Conservation (phyloP, 2,888 invertebrate species). For the Melanostoma scalare region DNA sequence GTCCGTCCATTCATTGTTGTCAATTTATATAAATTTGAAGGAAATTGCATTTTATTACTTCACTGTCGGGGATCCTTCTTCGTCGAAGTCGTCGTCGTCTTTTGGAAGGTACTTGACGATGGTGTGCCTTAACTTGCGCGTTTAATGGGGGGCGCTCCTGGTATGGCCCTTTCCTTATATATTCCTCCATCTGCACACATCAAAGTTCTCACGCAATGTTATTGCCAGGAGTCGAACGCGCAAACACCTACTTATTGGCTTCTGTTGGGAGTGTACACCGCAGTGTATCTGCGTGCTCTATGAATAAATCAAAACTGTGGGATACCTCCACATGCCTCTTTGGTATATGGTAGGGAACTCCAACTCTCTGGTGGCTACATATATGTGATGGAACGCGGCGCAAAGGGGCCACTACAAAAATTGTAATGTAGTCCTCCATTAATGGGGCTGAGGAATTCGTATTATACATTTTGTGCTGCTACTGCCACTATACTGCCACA, state of each 20-base stretch:
- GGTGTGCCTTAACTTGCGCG: constrained; percentile 16
- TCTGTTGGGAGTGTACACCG: constrained; percentile 41
- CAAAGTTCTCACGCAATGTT: constrained; percentile 62
- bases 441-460: constrained; percentile 68
- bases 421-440: constrained; percentile 69
- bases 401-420: constrained; percentile 1
- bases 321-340: constrained; percentile 29
- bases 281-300: constrained; percentile 66
- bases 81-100: neutral
- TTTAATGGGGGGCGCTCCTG: constrained; percentile 40
- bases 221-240: constrained; percentile 44
- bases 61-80: constrained; percentile 61
- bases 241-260: constrained; percentile 70
- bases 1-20: constrained; percentile 74
- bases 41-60: constrained; percentile 73
- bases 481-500: constrained; percentile 20
- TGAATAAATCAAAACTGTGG: constrained; percentile 71
- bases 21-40: constrained; percentile 79
- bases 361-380: neutral
- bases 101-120: too few species aligned
- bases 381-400: too few species aligned
- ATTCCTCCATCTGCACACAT: constrained; percentile 22
- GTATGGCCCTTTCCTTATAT: constrained; percentile 24
- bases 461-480: constrained; percentile 20
- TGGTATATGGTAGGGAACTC: constrained; percentile 1